Evolutionary conservation across 2,888 invertebrate species (phyloP), one percentile per base, ranked within the genome.

Genomic region (Mechanitis mazaeus): DNA sequence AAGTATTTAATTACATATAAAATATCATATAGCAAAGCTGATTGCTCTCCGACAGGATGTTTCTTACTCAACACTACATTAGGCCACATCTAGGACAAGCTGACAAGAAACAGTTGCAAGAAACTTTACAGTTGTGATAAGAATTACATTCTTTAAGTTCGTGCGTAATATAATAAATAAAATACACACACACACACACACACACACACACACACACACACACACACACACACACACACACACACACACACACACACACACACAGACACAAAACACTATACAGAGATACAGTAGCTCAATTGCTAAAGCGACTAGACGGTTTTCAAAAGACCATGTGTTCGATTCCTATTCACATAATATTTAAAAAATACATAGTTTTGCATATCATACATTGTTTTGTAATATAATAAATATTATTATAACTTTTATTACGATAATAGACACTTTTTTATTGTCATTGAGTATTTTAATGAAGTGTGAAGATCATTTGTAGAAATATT

Each of bases 381-480:
- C 20, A 20, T 20, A 20, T 20, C 20, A 20, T 20, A 20, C 31
- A 60, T 42, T 50, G 9, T 11, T 55, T 35, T 28, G 20, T 33
- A 28, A 33, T 42, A n/a, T 38, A 57, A 33, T 54, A 20, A 20
- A 20, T 20, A 20, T 20, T 20, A 20, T 20, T 59, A 54, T 50
- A 31, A 60, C 60, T 62, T 63, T 56, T 62, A 58, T 58, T 35
- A 54, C 42, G 42, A 3, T 35, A 42, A 55, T 58, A 56, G 45
- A 55, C 35, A 45, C 12, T 63, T 60, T 59, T 62, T 66, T 55
- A 59, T 58, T 61, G 70, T 55, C 69, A 71, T 68, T 69, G 71
- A 70, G 59, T 61, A 47, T 60, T 68, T 68, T 77, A 81, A 75
- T 76, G 80, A 78, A 82, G 78, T 81, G 83, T 85, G 83, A 85